phyloP scores from a whole-genome alignment of 92 coral and sea anemone species.

The Porites divaricata region DNA sequence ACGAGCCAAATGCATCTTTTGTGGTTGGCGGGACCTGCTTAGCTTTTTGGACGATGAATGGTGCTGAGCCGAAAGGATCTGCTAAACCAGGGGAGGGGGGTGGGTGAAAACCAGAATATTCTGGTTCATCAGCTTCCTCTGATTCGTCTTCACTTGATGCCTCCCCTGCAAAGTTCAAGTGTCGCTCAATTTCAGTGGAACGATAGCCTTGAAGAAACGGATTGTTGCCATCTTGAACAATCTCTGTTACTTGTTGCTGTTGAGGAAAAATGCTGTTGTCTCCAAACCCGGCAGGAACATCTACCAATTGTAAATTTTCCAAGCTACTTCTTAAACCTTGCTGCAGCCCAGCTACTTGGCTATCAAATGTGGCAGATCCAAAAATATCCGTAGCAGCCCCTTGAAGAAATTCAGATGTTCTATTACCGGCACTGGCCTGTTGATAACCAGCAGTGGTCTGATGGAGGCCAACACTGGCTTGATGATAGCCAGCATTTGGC shows the following conservation, averaged over 20 bases:
- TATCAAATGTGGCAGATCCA: conserved; percentile 69
- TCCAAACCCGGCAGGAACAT: conserved; percentile 12
- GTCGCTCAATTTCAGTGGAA: conserved; percentile 24
- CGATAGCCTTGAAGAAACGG: conserved; percentile 44
- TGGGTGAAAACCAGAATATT: conserved; percentile 30
- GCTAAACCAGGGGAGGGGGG: conserved; percentile 69
- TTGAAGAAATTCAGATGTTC: conserved; percentile 15
- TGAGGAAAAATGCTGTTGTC: conserved; percentile 17
- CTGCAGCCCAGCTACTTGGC: conserved; percentile 17
- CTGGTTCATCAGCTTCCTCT: conserved; percentile 20
- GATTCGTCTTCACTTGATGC: conserved; percentile 51
- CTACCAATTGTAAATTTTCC: conserved; percentile 4
- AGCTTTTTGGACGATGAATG: conserved; percentile 55
- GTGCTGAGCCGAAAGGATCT: conserved; percentile 87
- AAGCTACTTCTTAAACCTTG: neutral
- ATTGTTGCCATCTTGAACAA: conserved; percentile 36
- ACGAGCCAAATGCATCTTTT: conserved; percentile 76
- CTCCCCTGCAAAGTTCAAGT: conserved; percentile 9
- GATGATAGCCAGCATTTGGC: neutral
- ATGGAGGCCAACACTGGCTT: neutral
- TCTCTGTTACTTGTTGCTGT: conserved; percentile 3
- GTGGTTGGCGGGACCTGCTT: conserved; percentile 45
- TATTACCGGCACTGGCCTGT: neutral
- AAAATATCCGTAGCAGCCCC: conserved; percentile 63
- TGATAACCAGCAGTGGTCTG: neutral